Evolutionary conservation across 2,113 vertebrate species (phyloP).

Genomic region (Phaethon lepturus): DNA sequence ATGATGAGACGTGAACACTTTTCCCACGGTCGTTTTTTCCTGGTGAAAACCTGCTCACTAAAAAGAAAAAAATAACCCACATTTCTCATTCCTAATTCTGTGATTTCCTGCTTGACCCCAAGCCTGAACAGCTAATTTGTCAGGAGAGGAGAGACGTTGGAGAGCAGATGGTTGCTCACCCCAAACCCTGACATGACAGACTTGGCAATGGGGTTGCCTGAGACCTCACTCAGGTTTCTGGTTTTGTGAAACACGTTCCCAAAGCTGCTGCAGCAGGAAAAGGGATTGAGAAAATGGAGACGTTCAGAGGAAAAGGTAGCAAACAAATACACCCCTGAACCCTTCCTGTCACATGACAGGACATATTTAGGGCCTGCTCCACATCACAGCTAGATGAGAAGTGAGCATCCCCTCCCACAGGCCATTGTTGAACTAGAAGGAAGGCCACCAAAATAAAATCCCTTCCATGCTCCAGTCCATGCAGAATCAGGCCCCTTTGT

Average conservation of each 20-base stretch:
- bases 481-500: background rate
- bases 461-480: background rate
- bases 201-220: background rate
- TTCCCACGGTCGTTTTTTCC: background rate
- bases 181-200: rapidly evolving
- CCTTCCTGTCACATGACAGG: background rate
- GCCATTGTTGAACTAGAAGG: background rate
- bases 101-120: background rate
- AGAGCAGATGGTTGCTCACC: background rate
- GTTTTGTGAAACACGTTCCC: background rate
- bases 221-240: background rate
- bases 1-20: background rate
- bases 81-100: background rate
- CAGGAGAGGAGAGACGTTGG: background rate
- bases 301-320: background rate
- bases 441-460: background rate
- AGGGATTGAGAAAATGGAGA: background rate
- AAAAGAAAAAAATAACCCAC: background rate
- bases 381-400: background rate
- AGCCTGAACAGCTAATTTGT: background rate
- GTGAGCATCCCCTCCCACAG: background rate
- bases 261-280: background rate
- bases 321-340: background rate
- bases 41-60: background rate
- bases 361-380: background rate